Evolutionary conservation across 2,113 vertebrate genomes (phyloP).

Genomic region (Rhynchomys soricoides): DNA sequence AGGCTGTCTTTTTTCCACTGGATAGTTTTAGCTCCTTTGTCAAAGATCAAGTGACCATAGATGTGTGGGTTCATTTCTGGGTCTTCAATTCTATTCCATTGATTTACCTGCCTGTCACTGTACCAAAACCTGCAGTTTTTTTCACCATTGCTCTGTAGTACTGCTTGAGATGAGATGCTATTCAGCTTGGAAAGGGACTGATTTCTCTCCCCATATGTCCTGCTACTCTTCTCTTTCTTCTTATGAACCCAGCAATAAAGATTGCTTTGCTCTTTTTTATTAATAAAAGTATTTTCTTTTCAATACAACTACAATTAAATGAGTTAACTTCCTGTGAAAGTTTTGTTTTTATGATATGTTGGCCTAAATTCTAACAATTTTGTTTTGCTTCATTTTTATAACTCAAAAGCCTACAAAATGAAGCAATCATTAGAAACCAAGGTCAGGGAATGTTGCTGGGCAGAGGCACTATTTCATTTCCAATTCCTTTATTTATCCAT

Average conservation of each 20-base stretch:
- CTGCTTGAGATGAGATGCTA: too few relatives aligned
- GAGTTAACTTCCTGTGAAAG: not conserved
- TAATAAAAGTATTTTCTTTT: not conserved
- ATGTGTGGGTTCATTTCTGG: too few relatives aligned
- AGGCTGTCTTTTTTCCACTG: too few relatives aligned
- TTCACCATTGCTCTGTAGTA: too few relatives aligned
- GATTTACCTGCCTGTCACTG: too few relatives aligned
- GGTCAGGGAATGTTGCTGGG: not conserved
- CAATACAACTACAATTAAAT: not conserved
- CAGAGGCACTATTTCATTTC: not conserved
- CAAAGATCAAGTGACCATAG: too few relatives aligned
- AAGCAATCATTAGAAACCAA: not conserved
- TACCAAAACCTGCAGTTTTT: too few relatives aligned
- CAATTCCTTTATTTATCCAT: not conserved
- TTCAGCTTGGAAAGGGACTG: not conserved
- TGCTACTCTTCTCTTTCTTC: not conserved
- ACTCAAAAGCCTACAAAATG: not conserved
- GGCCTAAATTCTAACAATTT: not conserved
- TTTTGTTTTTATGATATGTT: not conserved
- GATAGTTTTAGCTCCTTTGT: too few relatives aligned
- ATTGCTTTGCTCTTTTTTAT: not conserved
- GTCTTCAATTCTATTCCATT: too few relatives aligned
- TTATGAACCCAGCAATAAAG: not conserved
- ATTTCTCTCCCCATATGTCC: not conserved
- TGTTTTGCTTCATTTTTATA: not conserved